These are phyloP conservation scores for Emmelina monodactyla DNA, from an alignment of 2,888 invertebrate genomes.

Conservation along the genomic window DNA sequence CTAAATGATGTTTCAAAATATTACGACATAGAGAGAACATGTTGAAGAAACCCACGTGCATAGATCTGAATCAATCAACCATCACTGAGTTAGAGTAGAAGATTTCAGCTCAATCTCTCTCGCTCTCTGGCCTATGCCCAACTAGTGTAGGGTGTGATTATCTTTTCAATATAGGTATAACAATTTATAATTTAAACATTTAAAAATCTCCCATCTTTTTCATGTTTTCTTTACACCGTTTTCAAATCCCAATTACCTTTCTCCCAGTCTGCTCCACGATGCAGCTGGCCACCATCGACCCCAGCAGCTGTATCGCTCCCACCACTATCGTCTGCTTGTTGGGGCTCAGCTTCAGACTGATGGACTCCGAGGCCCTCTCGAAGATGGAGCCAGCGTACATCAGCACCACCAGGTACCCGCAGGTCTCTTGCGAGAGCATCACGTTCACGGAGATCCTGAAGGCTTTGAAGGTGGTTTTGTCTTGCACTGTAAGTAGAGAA, in stretches of 20 bases:
- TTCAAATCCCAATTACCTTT: slow-evolving; percentile 35
- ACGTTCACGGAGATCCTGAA: slow-evolving; percentile 53
- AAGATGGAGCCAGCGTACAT: slow-evolving; percentile 60
- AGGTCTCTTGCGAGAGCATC: slow-evolving; percentile 57
- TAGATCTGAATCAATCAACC: too few species aligned
- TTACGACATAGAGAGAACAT: too few species aligned
- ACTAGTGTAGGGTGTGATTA: too few species aligned
- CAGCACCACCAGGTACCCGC: slow-evolving; percentile 56
- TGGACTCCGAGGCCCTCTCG: slow-evolving; percentile 49
- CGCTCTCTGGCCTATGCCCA: too few species aligned
- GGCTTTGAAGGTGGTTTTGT: slow-evolving; percentile 55
- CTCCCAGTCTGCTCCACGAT: slow-evolving; percentile 55
- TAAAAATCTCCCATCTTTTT: too few species aligned
- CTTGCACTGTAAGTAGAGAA: slow-evolving; percentile 34
- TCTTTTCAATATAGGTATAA: too few species aligned
- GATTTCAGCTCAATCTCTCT: too few species aligned
- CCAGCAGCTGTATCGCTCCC: slow-evolving; percentile 46
- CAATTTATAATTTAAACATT: too few species aligned
- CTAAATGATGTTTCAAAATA: too few species aligned
- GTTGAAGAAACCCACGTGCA: too few species aligned
- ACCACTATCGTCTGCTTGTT: slow-evolving; percentile 59
- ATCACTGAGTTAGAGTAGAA: too few species aligned
- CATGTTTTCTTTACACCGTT: too few species aligned
- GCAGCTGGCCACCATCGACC: slow-evolving; percentile 52
- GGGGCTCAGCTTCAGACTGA: slow-evolving; percentile 46